phyloP scores from a whole-genome alignment of 2,113 vertebrate species.

The Calidris pugnax region DNA sequence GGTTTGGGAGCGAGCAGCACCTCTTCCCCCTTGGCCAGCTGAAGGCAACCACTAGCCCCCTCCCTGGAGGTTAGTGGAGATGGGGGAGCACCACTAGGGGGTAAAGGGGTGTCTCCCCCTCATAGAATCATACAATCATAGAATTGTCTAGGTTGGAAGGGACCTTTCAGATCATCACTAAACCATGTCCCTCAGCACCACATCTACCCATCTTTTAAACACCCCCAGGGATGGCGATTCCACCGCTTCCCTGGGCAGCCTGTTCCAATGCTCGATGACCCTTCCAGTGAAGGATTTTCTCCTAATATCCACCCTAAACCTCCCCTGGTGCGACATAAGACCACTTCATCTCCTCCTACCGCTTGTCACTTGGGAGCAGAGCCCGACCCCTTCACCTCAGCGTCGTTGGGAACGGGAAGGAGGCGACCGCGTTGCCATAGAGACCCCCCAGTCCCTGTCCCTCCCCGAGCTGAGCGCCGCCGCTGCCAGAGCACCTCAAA shows the following conservation, averaged over 20 bases:
- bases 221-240: neutral
- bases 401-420: rapidly evolving
- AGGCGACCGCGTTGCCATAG: neutral
- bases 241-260: neutral
- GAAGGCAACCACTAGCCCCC: neutral
- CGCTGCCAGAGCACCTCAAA: neutral
- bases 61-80: rapidly evolving
- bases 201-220: neutral
- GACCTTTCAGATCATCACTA: neutral
- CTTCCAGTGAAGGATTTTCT: neutral
- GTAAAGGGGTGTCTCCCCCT: neutral
- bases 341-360: neutral
- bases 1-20: neutral
- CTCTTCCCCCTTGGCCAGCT: no score
- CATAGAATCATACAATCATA: neutral
- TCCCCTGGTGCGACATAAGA: neutral
- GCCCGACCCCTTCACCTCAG: neutral
- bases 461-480: neutral
- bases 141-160: neutral
- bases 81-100: neutral
- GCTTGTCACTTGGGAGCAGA: neutral
- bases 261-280: neutral
- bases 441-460: neutral
- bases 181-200: neutral
- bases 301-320: neutral